Percentiles rank a stretch among this genome's conserved stretches.
Conservation (phyloP, 2,888 invertebrate genomes). For the Busseola fusca region DNA sequence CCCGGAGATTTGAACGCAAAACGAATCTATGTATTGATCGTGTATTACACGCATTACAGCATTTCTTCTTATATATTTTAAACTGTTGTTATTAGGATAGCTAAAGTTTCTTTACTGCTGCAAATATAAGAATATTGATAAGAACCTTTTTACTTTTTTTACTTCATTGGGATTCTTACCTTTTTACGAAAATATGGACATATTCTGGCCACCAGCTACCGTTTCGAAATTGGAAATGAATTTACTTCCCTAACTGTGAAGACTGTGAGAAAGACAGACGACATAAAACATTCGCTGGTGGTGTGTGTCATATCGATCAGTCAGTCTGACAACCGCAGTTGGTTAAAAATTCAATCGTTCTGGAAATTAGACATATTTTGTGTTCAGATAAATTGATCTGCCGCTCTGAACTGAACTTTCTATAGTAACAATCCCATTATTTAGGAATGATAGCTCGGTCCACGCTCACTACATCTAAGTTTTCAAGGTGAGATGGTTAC, state of each 20-base stretch:
- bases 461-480: too few species aligned
- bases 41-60: neutral
- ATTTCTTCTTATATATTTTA: neutral
- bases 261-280: too few species aligned
- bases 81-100: neutral
- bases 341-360: neutral
- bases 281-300: neutral
- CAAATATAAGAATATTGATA: neutral
- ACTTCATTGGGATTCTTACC: neutral
- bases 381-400: neutral
- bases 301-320: neutral
- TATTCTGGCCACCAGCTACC: too few species aligned
- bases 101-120: neutral
- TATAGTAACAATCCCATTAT: too few species aligned
- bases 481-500: too few species aligned
- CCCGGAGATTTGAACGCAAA: neutral
- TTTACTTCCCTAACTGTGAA: neutral
- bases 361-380: neutral
- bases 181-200: neutral
- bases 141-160: too few species aligned
- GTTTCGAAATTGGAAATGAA: constrained; percentile 1
- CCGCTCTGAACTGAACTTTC: too few species aligned
- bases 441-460: too few species aligned
- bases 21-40: neutral
- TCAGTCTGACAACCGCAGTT: neutral